Evolutionary conservation across 37 sponge, comb jelly and placozoan species (phyloP), one percentile per base, ranked within the genome.

Genomic region (Axinella damicornis): DNA sequence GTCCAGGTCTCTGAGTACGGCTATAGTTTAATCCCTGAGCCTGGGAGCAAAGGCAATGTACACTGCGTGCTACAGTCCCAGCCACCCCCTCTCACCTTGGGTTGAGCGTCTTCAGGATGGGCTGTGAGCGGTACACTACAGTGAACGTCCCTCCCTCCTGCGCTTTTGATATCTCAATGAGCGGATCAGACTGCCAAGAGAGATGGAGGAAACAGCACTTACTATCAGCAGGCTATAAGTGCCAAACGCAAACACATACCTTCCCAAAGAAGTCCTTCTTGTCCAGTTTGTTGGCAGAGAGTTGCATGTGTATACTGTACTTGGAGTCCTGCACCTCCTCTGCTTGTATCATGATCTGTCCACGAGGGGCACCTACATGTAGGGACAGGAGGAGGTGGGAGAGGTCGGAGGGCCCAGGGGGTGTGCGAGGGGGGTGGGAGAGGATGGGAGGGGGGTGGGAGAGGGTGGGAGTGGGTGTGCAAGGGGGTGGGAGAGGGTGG

Each of bases 241-340:
- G n/a, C n/a, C 64, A 30, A 2, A 46, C 46, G 9, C 46, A 46
- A 4, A 46, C 46, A 46, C 46, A 46, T 35, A 95, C 93, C 78
- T 97, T 97, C 34, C 98, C 96, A 90, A 97, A 92, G 79, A 97
- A 90, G 71, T 97, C 98, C 56, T 97, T 97, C 79, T 97, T 97
- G 76, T 97, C 98, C 65, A 97, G 81, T 38, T 97, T 89, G 52
- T 40, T 87, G 22, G 89, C 97, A 57, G 83, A 72, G 57, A 95
- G 78, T 38, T 94, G 83, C 62, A 97, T 69, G 22, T 66, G 30
- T 20, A 94, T 69, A 35, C 68, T 79, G 73, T 82, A 90, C 76
- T 96, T 94, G 25, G 89, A 92, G 34, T 94, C 92, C 39, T 82
- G 73, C 0, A 85, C 65, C 62, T 96, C 97, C 71, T 96, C 97